Evolutionary conservation across 2,888 invertebrate genomes (phyloP), one percentile per base, ranked within the genome.

Genomic region (Morpho helenor): DNA sequence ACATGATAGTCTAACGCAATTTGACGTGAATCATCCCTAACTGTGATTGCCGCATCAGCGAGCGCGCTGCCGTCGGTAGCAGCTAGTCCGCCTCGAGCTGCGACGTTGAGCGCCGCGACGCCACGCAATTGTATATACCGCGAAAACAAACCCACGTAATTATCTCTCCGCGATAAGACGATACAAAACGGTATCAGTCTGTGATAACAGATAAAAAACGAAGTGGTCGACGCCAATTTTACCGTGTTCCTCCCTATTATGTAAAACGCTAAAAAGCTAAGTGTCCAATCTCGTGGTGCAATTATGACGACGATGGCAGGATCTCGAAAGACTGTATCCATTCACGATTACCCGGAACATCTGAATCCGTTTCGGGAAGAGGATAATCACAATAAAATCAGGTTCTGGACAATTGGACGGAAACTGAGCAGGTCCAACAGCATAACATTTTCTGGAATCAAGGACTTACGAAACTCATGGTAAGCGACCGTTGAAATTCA

Each of bases 301-400:
- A 82, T 70, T 68, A 87, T 90, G 88, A 80, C 86, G 64, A 71
- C 84, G 60, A 80, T 81, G 80, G 83, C 88, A 64, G 80, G 76
- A 65, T 74, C 87, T 57, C 87, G 92, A 68, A 91, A 92, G 77
- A 80, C 88, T 45, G 68, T 88, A 66, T 93, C 94, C 52, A 92
- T 94, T 69, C 91, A 94, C 76, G 93, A 95, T 78, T 95, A 95
- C 79, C 95, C 95, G 49, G 95, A 95, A 74, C 94, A 95, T 77
- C 87, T 95, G 65, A 95, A 95, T 82, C 95, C 95, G 23, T 95
- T 95, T 79, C 92, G 92, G 65, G 95, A 95, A 69, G 94, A 93
- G 56, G 92, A 93, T 66, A 92, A 93, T 75, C 93, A 93, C 73
- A 93, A 91, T 72, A 92, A 92, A 71, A 87, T 93, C 63, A 79